These are phyloP conservation scores for Baryphthengus martii DNA, from an alignment of 2,113 vertebrate genomes.

Conservation along the genomic window DNA sequence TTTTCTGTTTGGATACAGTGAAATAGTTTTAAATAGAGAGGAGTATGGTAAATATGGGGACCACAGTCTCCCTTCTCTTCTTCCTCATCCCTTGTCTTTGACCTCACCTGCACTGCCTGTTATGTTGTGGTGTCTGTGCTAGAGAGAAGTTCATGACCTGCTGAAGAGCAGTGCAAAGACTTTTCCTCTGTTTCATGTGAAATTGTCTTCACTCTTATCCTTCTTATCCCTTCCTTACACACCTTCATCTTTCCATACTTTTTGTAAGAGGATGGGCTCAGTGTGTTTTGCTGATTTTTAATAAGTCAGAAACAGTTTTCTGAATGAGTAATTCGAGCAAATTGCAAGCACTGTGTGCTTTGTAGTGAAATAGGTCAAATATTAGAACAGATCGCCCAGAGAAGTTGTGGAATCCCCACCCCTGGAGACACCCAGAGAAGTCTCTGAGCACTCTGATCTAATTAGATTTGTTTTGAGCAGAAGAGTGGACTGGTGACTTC, in stretches of 20 bases:
- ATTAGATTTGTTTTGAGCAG: not conserved
- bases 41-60: not conserved
- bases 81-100: not conserved
- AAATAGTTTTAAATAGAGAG: not conserved
- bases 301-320: not conserved
- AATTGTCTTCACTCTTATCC: not conserved
- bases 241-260: not conserved
- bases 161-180: not conserved
- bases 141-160: not conserved
- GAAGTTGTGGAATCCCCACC: not conserved
- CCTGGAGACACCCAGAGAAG: not conserved
- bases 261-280: not conserved
- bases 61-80: not conserved
- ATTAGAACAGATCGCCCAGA: not conserved
- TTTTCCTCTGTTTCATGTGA: not conserved
- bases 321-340: not conserved
- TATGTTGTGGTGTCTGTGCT: accelerated
- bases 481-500: not conserved
- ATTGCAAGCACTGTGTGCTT: not conserved
- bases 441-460: not conserved
- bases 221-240: not conserved
- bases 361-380: not conserved
- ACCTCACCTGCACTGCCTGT: not conserved
- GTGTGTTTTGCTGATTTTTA: not conserved
- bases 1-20: not conserved